Evolutionary conservation across 2,888 invertebrate genomes (phyloP).

Genomic region (Sericinus montela): DNA sequence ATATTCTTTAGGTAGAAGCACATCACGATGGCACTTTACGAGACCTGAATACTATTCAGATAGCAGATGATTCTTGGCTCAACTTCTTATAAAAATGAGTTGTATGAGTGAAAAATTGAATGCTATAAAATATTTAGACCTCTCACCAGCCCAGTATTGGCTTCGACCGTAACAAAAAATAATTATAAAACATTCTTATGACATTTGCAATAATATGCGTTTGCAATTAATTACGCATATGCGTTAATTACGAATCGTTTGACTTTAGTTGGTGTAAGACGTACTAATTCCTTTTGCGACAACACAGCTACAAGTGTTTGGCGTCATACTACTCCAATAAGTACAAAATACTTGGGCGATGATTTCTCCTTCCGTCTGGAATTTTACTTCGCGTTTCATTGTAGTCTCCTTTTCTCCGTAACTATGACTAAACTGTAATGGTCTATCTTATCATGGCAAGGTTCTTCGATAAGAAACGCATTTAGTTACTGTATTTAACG

Average conservation of each 20-base stretch:
- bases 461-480: slow-evolving; percentile 33
- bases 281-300: slow-evolving; percentile 1
- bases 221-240: neutral
- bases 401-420: neutral
- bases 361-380: slow-evolving; percentile 5
- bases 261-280: neutral
- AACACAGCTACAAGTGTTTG: neutral
- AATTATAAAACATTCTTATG: too few relatives aligned
- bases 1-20: too few relatives aligned
- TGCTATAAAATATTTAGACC: too few relatives aligned
- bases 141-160: too few relatives aligned
- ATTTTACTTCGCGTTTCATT: neutral
- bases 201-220: too few relatives aligned
- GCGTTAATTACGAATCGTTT: neutral
- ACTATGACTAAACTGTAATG: slow-evolving; percentile 10
- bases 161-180: too few relatives aligned
- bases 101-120: too few relatives aligned
- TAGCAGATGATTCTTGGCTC: too few relatives aligned
- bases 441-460: slow-evolving; percentile 32
- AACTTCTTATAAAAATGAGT: too few relatives aligned
- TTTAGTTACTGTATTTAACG: slow-evolving; percentile 25
- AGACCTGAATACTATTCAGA: too few relatives aligned
- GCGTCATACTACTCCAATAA: slow-evolving; percentile 1
- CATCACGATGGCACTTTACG: too few relatives aligned
- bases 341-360: slow-evolving; percentile 3